Evolutionary conservation across 92 coral and sea anemone species (phyloP), one percentile per base, ranked within the genome.

Genomic region (Porites evermanni): DNA sequence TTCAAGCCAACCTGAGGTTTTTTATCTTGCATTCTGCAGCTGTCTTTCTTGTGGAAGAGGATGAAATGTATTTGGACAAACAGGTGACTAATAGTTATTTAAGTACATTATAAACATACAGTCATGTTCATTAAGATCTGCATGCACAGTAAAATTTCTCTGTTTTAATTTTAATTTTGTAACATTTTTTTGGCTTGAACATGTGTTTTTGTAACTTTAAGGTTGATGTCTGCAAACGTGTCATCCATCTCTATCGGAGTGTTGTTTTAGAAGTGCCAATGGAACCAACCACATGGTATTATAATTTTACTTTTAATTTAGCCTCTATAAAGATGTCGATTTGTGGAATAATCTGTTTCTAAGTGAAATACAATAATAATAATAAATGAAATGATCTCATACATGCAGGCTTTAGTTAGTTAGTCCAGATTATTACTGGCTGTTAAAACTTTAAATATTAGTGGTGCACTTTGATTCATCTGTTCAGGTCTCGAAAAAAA

Each of bases 211-310:
- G 0, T 63, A 86, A 17, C 76, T 23, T 52, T 23, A 14, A 96
- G 99, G 97, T 96, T 91, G 96, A 96, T 77, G 86, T 94, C 24
- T 96, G 98, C 84, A 95, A 90, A 63, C 92, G 99, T 58, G 99
- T 96, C 54, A 92, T 96, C 53, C 98, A 93, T 76, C 86, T 96
- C 63, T 96, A 94, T 77, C 89, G 98, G 51, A 93, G 91, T 72
- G 93, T 95, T 54, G 99, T 96, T 19, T 85, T 96, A 68, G 98
- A 95, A 79, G 96, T 95, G 53, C 84, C 91, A 12, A 94, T 94
- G 98, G 95, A 92, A 72, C 24, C 94, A 13, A 85, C 71, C 80
- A 94, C 98, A 32, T 94, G 98, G 98, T 94, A 87, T 67, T 4
- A 72, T 89, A 8, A 56, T 56, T 56, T 13, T 11, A 2, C 13